Evolutionary conservation across 1,140 invertebrate species (phyloP).

Genomic region (Brachionus rubens): DNA sequence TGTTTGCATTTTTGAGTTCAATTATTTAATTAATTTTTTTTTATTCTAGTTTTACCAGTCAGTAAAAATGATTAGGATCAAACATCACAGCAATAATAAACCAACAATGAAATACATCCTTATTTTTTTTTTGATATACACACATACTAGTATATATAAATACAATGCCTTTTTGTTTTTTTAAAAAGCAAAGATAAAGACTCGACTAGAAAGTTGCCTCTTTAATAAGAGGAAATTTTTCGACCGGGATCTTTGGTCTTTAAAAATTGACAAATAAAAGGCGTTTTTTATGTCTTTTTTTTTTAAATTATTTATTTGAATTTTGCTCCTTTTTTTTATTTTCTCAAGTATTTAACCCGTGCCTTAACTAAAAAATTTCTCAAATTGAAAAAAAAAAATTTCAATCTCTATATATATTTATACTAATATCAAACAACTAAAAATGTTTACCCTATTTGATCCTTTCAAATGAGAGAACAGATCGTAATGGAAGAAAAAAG

Average conservation of each 20-base stretch:
- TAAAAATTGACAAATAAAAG: not conserved
- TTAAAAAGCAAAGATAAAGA: too few relatives aligned
- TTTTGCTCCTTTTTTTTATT: not conserved
- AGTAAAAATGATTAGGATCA: not conserved
- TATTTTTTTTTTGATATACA: too few relatives aligned
- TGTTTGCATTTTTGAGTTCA: not conserved
- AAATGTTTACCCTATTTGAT: too few relatives aligned
- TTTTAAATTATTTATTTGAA: not conserved
- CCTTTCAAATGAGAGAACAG: too few relatives aligned
- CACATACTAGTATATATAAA: not conserved
- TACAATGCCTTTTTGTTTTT: slow-evolving; percentile 1
- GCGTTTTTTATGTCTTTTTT: not conserved
- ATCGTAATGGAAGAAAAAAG: too few relatives aligned
- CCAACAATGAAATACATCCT: too few relatives aligned
- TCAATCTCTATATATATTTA: not conserved
- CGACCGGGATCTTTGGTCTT: too few relatives aligned
- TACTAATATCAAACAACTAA: not conserved
- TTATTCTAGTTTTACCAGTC: not conserved
- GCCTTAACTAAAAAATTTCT: slow-evolving; percentile 8
- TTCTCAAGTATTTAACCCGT: slow-evolving; percentile 10
- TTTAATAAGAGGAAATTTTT: too few relatives aligned
- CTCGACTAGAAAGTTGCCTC: too few relatives aligned
- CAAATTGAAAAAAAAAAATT: not conserved
- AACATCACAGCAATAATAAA: too few relatives aligned
- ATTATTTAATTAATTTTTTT: not conserved